These are phyloP conservation scores for Mormoops blainvillei DNA, from an alignment of 2,113 vertebrate species.

Conservation along the genomic window DNA sequence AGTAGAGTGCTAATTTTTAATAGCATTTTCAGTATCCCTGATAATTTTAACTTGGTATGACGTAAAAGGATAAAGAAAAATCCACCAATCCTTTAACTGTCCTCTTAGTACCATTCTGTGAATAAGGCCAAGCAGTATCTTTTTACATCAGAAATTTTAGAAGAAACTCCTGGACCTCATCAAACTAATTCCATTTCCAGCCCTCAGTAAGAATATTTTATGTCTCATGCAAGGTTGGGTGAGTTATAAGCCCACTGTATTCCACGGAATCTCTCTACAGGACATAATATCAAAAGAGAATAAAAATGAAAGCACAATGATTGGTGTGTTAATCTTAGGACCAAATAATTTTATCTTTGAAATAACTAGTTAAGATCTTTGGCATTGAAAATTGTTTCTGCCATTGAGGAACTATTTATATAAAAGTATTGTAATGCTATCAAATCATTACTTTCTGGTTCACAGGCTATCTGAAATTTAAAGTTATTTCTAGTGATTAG, in stretches of 20 bases:
- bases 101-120: neutral
- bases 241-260: neutral
- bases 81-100: neutral
- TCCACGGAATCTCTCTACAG: neutral
- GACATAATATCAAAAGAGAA: neutral
- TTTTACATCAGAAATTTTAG: neutral
- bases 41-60: neutral
- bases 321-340: neutral
- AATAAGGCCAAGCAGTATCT: neutral
- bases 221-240: neutral
- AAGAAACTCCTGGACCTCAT: neutral
- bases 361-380: neutral
- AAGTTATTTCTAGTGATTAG: neutral
- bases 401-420: neutral
- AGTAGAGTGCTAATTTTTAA: neutral
- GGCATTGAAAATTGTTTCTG: neutral
- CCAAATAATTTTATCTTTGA: neutral
- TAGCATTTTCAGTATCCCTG: neutral
- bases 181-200: neutral
- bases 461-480: neutral
- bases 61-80: neutral
- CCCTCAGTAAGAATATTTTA: neutral
- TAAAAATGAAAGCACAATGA: neutral
- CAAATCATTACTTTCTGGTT: neutral
- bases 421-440: neutral